Evolutionary conservation across 2,888 invertebrate species (phyloP).

Genomic region (Dysmachus trigonus): DNA sequence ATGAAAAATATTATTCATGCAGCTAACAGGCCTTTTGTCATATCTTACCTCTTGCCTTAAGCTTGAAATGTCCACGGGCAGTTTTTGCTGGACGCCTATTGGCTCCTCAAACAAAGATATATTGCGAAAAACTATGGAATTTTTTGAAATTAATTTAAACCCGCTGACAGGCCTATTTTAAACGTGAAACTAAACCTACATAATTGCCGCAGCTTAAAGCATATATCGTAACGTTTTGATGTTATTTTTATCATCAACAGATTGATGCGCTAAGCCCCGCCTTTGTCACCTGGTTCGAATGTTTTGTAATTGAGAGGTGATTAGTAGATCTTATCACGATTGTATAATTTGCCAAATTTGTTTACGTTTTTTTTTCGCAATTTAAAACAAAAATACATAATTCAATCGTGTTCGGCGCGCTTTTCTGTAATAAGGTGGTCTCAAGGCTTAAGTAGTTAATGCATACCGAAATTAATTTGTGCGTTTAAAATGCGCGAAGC

Average conservation of each 20-base stretch:
- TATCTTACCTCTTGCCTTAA: background rate
- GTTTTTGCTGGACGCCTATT: background rate
- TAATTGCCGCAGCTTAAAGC: background rate
- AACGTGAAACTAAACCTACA: background rate
- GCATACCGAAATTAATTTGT: background rate
- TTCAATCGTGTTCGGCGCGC: background rate
- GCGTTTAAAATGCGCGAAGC: background rate
- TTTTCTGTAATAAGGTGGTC: background rate
- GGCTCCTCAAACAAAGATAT: background rate
- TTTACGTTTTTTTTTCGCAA: background rate
- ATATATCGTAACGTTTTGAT: background rate
- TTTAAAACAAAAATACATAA: background rate
- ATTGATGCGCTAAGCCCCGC: background rate
- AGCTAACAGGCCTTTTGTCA: background rate
- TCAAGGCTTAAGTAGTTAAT: background rate
- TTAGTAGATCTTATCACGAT: background rate
- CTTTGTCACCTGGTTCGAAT: background rate
- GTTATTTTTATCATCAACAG: background rate
- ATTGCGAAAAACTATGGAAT: background rate
- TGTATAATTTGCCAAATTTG: background rate
- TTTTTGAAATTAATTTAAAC: background rate
- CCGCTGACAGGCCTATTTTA: background rate
- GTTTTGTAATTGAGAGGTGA: background rate
- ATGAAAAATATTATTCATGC: background rate
- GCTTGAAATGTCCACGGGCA: background rate